Conservation (phyloP, 2,797 vertebrate species). For the Myripristis murdjan region DNA sequence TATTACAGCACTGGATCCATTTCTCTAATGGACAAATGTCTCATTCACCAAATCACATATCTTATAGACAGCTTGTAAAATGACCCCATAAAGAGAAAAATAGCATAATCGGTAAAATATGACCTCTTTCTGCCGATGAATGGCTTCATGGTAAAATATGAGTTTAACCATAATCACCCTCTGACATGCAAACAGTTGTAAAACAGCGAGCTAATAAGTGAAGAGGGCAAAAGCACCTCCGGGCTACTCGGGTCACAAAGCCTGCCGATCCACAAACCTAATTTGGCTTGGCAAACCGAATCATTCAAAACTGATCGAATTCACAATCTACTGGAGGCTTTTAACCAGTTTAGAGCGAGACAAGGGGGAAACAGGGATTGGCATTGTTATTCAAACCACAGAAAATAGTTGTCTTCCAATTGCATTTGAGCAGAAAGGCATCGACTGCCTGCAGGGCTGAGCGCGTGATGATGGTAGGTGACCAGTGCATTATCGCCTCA, state of each 20-base stretch:
- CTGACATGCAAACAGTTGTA: constrained; percentile 42
- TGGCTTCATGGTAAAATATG: constrained; percentile 52
- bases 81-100: constrained; percentile 35
- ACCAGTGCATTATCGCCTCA: constrained; percentile 47
- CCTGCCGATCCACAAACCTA: constrained; percentile 71
- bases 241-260: constrained; percentile 75
- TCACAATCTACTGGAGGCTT: constrained; percentile 63
- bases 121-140: constrained; percentile 55
- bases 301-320: constrained; percentile 75
- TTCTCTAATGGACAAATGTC: constrained; percentile 55
- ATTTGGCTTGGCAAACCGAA: constrained; percentile 82
- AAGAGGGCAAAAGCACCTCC: constrained; percentile 71
- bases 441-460: constrained; percentile 64
- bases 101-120: constrained; percentile 59
- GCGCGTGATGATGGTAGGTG: constrained; percentile 75
- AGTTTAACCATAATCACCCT: neutral
- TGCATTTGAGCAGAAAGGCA: constrained; percentile 50
- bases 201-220: constrained; percentile 55
- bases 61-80: constrained; percentile 36
- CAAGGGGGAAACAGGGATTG: constrained; percentile 71
- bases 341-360: constrained; percentile 66
- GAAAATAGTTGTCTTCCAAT: constrained; percentile 55
- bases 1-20: constrained; percentile 34
- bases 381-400: constrained; percentile 75
- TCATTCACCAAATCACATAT: constrained; percentile 56